Percentiles rank a stretch among this genome's conserved stretches.
phyloP scores from a whole-genome alignment of 2,888 invertebrate genomes.

The Mesopsocus fuscifrons region DNA sequence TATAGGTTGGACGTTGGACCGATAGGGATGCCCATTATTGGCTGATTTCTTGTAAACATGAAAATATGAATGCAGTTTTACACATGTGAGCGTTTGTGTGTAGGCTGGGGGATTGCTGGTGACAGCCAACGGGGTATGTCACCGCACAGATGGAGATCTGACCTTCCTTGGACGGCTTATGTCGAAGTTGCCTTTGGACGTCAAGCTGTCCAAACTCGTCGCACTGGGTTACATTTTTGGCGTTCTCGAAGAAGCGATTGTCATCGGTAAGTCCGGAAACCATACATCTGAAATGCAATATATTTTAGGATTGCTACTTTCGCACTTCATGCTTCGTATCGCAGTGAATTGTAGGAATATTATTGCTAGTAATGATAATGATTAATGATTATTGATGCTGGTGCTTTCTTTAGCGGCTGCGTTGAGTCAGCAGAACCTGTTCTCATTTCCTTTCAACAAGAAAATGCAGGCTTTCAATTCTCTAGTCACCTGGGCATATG shows the following conservation, averaged over 20 bases:
- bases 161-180: conserved; percentile 73
- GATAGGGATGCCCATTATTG: no score
- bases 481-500: conserved; percentile 63
- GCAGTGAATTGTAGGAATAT: no score
- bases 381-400: no score
- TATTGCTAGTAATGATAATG: no score
- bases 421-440: conserved; percentile 61
- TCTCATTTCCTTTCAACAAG: conserved; percentile 50
- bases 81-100: conserved; percentile 17
- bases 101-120: conserved; percentile 62
- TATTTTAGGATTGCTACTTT: no score
- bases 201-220: conserved; percentile 63
- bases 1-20: no score
- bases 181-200: conserved; percentile 65
- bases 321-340: no score
- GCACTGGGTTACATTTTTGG: conserved; percentile 73
- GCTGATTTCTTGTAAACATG: no score
- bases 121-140: conserved; percentile 31
- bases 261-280: conserved; percentile 46
- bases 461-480: conserved; percentile 50
- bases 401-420: conserved; percentile 44
- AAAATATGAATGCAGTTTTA: no score
- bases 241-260: conserved; percentile 61
- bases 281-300: no score
- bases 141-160: conserved; percentile 57